phyloP scores from a whole-genome alignment of 1,140 invertebrate genomes.

The Helicorthomorpha holstii region DNA sequence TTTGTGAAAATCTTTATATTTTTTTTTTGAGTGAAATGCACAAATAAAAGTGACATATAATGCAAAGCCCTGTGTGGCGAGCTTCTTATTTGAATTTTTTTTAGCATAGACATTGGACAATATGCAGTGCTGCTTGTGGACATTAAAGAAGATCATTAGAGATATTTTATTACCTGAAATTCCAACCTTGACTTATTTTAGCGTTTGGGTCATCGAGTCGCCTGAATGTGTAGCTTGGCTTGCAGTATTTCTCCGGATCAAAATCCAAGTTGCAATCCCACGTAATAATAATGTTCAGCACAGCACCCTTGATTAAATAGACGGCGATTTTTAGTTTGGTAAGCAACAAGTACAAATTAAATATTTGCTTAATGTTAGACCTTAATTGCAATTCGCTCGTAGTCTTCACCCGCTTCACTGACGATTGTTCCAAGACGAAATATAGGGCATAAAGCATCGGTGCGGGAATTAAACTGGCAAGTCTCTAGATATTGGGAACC shows the following conservation, averaged over 20 bases:
- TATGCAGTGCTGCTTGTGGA: too few relatives aligned
- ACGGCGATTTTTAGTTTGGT: neutral
- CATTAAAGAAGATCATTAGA: too few relatives aligned
- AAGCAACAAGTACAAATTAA: neutral
- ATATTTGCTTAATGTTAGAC: conserved; percentile 13
- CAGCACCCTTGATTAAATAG: conserved; percentile 25
- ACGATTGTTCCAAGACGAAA: conserved; percentile 32
- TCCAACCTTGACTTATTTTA: conserved; percentile 25
- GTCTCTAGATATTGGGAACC: conserved; percentile 23
- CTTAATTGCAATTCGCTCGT: conserved; percentile 19
- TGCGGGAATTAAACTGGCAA: conserved; percentile 25
- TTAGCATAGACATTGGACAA: too few relatives aligned
- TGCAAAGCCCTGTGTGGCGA: too few relatives aligned
- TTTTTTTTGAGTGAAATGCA: too few relatives aligned
- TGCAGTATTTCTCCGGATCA: conserved; percentile 22
- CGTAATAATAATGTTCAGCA: conserved; percentile 31
- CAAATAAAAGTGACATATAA: too few relatives aligned
- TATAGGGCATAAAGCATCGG: conserved; percentile 30
- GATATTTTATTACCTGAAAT: conserved; percentile 36
- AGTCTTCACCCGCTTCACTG: conserved; percentile 21
- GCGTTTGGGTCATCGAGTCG: conserved; percentile 23
- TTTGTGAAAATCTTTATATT: too few relatives aligned
- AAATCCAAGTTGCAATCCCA: conserved; percentile 37
- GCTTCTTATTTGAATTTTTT: too few relatives aligned
- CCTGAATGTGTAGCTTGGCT: conserved; percentile 31